Percentiles rank a stretch among this genome's conserved stretches.
Evolutionary conservation across 2,888 invertebrate species (phyloP).

Genomic region (Drosophila rellima): DNA sequence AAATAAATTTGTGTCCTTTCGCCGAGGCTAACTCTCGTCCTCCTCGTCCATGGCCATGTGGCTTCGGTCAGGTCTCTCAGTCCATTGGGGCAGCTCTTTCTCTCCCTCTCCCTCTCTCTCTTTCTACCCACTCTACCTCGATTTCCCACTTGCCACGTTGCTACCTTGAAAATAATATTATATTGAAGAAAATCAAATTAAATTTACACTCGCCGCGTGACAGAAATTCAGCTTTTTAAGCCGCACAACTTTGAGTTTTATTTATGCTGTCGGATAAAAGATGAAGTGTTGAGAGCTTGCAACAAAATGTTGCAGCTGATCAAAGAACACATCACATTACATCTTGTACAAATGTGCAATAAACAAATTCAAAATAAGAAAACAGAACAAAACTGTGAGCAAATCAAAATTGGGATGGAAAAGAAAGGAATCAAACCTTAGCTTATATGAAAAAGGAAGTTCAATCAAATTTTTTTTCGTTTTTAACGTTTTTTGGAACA

Average conservation of each 20-base stretch:
- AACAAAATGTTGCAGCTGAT: conserved; percentile 1
- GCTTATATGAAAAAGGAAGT: no score
- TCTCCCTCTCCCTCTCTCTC: background rate
- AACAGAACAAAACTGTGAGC: no score
- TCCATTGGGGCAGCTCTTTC: conserved; percentile 3
- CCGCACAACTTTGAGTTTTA: conserved; percentile 22
- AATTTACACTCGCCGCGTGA: conserved; percentile 42
- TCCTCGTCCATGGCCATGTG: conserved; percentile 27
- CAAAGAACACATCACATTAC: no score
- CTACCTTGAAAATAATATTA: conserved; percentile 39
- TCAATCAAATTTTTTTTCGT: background rate
- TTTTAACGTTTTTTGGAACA: background rate
- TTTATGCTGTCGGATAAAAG: background rate
- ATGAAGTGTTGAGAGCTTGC: background rate
- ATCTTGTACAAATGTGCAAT: no score
- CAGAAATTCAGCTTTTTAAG: conserved; percentile 49
- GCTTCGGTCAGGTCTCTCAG: conserved; percentile 44
- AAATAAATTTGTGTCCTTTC: conserved; percentile 70
- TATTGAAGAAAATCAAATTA: conserved; percentile 34
- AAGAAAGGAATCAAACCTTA: no score
- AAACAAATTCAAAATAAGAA: no score
- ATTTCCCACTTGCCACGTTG: background rate
- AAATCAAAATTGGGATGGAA: no score
- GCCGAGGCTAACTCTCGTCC: conserved; percentile 7
- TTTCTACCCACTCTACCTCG: background rate